Conservation (phyloP, 2,888 invertebrate genomes). For the Dicycla oo region DNA sequence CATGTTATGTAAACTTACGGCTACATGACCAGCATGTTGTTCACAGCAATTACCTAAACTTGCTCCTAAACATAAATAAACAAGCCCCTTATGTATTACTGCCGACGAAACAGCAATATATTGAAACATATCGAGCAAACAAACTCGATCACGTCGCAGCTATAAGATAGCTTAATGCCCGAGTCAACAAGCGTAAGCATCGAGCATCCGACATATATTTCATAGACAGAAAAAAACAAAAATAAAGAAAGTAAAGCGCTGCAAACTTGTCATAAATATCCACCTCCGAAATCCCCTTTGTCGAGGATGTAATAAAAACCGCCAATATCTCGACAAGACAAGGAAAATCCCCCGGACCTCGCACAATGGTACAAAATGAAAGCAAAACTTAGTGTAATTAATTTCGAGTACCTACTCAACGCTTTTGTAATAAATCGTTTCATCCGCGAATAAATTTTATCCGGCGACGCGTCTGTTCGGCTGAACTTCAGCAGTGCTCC, state of each 20-base stretch:
- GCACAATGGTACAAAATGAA: constrained; percentile 83
- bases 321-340: constrained; percentile 77
- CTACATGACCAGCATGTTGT: constrained; percentile 35
- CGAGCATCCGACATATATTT: constrained; percentile 70
- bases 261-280: constrained; percentile 77
- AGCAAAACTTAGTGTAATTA: constrained; percentile 88
- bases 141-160: constrained; percentile 69
- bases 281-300: constrained; percentile 71
- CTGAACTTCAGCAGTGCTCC: constrained; percentile 78
- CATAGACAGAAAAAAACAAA: constrained; percentile 69
- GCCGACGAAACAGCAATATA: constrained; percentile 60
- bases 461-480: constrained; percentile 75
- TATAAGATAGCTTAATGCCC: constrained; percentile 67
- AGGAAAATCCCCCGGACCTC: constrained; percentile 76
- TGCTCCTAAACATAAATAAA: constrained; percentile 47
- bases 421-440: constrained; percentile 90
- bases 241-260: constrained; percentile 70
- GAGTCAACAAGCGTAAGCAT: constrained; percentile 67
- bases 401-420: constrained; percentile 89
- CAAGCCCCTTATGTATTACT: constrained; percentile 49
- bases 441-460: constrained; percentile 88
- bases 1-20: not conserved
- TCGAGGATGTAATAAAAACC: constrained; percentile 76
- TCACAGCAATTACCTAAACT: constrained; percentile 43
- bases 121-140: constrained; percentile 60